Conservation (phyloP, 2,113 vertebrate genomes). For the Phalacrocorax pelagicus region DNA sequence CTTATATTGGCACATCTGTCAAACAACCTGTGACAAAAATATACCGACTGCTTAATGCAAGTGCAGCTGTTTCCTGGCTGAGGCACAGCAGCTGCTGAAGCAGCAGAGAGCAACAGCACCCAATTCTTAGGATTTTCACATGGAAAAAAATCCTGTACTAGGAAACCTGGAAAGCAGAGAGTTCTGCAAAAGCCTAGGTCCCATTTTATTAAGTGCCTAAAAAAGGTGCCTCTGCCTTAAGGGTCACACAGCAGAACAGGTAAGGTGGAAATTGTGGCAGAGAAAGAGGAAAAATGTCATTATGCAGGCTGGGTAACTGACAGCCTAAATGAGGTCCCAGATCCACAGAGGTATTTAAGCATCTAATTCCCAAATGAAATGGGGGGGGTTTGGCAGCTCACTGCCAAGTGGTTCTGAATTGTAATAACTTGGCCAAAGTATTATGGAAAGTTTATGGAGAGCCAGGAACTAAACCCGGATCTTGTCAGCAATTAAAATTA, state of each 20-base stretch:
- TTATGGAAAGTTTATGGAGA: background rate
- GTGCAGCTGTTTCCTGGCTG: background rate
- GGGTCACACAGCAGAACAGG: background rate
- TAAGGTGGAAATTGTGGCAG: background rate
- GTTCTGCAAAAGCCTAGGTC: background rate
- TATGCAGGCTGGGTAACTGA: background rate
- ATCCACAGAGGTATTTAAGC: background rate
- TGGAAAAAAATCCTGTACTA: background rate
- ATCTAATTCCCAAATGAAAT: background rate
- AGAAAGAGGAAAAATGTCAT: background rate
- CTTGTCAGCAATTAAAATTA: constrained; percentile 15
- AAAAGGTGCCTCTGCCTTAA: background rate
- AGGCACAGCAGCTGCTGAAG: background rate
- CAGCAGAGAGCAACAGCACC: background rate
- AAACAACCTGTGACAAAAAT: background rate
- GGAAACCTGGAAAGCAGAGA: background rate
- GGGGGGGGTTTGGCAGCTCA: background rate
- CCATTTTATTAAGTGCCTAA: background rate
- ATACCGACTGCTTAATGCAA: rapidly evolving
- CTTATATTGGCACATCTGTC: background rate
- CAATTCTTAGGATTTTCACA: background rate
- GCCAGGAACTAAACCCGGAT: background rate
- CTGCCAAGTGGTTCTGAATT: background rate
- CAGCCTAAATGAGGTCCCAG: constrained; percentile 2
- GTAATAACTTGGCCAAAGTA: background rate